Evolutionary conservation across 2,888 invertebrate species (phyloP).

Genomic region (Hypselothyrea guttata): DNA sequence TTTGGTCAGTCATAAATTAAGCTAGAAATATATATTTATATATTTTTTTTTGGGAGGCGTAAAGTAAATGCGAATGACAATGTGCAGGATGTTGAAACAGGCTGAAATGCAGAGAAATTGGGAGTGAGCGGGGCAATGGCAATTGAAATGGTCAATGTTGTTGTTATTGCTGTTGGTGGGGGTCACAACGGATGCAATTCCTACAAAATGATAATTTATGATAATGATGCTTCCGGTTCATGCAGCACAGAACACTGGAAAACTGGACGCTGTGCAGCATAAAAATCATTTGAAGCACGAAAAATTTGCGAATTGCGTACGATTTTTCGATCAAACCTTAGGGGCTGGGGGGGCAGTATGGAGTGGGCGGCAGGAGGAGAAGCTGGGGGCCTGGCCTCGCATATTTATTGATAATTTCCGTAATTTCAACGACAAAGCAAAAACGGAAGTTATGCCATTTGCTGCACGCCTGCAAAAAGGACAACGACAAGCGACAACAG

Average conservation of each 20-base stretch:
- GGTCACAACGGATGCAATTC: slow-evolving; percentile 78
- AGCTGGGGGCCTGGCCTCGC: slow-evolving; percentile 50
- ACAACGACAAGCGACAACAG: slow-evolving; percentile 31
- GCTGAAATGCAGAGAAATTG: slow-evolving; percentile 26
- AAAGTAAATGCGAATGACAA: slow-evolving; percentile 50
- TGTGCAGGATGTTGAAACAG: slow-evolving; percentile 33
- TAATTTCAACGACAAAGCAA: slow-evolving; percentile 67
- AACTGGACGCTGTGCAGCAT: slow-evolving; percentile 63
- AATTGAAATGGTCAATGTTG: slow-evolving; percentile 69
- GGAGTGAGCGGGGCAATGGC: slow-evolving; percentile 43
- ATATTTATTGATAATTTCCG: slow-evolving; percentile 81
- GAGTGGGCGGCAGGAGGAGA: not conserved
- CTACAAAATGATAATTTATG: slow-evolving; percentile 82
- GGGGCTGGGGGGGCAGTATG: not conserved
- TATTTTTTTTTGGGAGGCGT: slow-evolving; percentile 28
- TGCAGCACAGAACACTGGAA: slow-evolving; percentile 57
- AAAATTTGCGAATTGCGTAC: slow-evolving; percentile 64
- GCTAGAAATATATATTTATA: slow-evolving; percentile 45
- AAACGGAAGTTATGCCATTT: slow-evolving; percentile 76
- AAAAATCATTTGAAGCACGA: slow-evolving; percentile 56
- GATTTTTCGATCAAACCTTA: slow-evolving; percentile 36
- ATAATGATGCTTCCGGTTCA: slow-evolving; percentile 80
- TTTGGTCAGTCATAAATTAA: slow-evolving; percentile 61
- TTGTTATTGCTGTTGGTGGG: slow-evolving; percentile 40
- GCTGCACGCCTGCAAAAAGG: slow-evolving; percentile 67